Evolutionary conservation across 2,797 vertebrate genomes (phyloP).

Genomic region (Eremophila alpestris): DNA sequence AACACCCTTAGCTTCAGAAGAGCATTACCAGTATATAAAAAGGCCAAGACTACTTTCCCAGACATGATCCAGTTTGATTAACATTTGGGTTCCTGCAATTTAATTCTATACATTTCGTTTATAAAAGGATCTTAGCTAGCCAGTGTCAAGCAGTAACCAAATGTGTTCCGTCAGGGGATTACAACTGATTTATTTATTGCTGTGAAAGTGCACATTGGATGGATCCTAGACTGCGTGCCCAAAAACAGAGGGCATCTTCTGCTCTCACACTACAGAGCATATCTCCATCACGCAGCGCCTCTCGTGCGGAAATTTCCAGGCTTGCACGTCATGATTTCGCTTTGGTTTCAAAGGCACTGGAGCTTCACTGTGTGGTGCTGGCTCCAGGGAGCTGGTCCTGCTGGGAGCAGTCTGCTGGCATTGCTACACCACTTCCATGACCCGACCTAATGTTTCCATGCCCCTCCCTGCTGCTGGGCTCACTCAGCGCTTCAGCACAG

Average conservation of each 20-base stretch:
- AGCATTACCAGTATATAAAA: neutral
- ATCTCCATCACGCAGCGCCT: neutral
- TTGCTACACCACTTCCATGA: neutral
- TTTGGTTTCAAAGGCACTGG: neutral
- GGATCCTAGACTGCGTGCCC: neutral
- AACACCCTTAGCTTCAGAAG: neutral
- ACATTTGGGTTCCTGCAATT: neutral
- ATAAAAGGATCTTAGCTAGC: neutral
- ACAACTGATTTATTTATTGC: neutral
- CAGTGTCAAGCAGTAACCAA: neutral
- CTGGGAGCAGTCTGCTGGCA: conserved; percentile 10
- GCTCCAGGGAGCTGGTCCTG: neutral
- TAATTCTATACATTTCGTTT: neutral
- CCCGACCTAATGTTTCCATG: neutral
- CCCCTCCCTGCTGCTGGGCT: neutral
- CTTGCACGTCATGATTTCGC: neutral
- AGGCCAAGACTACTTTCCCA: neutral
- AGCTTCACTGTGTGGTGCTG: neutral
- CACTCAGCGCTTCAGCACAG: neutral
- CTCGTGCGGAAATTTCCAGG: neutral
- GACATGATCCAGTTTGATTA: neutral
- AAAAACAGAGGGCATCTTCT: neutral
- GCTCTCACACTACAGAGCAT: neutral
- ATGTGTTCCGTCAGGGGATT: neutral
- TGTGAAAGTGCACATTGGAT: neutral